Conservation (phyloP, 2,888 invertebrate genomes). For the Gymnoscelis rufifasciata region DNA sequence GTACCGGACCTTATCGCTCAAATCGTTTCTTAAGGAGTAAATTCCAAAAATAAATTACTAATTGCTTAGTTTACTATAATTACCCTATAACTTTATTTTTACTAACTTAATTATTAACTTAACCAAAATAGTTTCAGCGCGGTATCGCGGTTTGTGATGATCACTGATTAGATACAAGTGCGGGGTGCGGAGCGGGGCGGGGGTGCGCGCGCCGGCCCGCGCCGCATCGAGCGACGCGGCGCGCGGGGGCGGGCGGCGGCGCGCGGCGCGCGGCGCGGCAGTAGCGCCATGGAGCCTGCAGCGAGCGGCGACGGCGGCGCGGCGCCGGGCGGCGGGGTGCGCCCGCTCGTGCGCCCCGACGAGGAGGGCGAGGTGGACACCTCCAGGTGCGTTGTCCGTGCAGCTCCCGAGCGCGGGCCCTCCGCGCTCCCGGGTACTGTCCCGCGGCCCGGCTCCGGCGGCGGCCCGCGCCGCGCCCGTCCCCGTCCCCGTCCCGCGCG, state of each 20-base stretch:
- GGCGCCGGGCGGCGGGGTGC: slow-evolving; percentile 46
- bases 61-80: too few species aligned
- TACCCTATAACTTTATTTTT: too few species aligned
- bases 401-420: neutral
- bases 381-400: slow-evolving; percentile 71
- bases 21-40: too few species aligned
- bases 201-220: slow-evolving; percentile 7
- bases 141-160: too few species aligned
- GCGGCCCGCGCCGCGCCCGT: neutral
- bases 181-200: neutral
- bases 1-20: too few species aligned
- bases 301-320: slow-evolving; percentile 36
- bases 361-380: slow-evolving; percentile 93
- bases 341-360: slow-evolving; percentile 90
- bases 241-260: slow-evolving; percentile 15
- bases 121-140: too few species aligned
- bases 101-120: too few species aligned
- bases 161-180: too few species aligned
- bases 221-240: slow-evolving; percentile 21
- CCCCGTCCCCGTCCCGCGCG: neutral
- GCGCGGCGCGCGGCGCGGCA: neutral
- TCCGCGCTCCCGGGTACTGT: neutral
- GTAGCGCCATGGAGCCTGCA: slow-evolving; percentile 28
- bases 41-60: too few species aligned
- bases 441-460: neutral